phyloP scores from a whole-genome alignment of 2,888 invertebrate genomes.

The Anoplius nigerrimus region DNA sequence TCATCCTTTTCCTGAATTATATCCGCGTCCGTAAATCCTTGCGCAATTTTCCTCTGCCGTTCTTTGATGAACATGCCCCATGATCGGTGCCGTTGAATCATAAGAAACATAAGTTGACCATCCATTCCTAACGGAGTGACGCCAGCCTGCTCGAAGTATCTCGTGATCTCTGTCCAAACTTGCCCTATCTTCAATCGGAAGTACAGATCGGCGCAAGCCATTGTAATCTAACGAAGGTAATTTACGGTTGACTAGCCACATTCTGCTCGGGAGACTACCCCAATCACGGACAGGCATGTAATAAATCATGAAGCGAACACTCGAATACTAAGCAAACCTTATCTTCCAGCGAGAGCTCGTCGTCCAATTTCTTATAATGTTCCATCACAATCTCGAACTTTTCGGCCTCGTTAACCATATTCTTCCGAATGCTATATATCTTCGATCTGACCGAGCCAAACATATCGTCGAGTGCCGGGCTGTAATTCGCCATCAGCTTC shows the following conservation, averaged over 20 bases:
- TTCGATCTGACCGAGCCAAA: slow-evolving; percentile 75
- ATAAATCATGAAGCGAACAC: background rate
- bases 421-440: slow-evolving; percentile 74
- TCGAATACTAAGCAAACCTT: slow-evolving; percentile 58
- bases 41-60: slow-evolving; percentile 66
- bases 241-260: too few species aligned
- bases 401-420: slow-evolving; percentile 67
- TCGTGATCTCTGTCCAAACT: slow-evolving; percentile 73
- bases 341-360: slow-evolving; percentile 67
- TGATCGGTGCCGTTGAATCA: slow-evolving; percentile 68
- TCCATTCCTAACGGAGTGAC: slow-evolving; percentile 71
- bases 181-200: slow-evolving; percentile 74
- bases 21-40: slow-evolving; percentile 62
- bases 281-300: slow-evolving; percentile 1
- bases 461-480: slow-evolving; percentile 71
- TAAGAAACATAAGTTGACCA: slow-evolving; percentile 65
- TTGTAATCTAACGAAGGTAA: slow-evolving; percentile 69
- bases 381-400: slow-evolving; percentile 68
- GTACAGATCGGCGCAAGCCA: slow-evolving; percentile 73
- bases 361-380: slow-evolving; percentile 70
- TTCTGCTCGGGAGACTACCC: too few species aligned
- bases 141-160: slow-evolving; percentile 67
- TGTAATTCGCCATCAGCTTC: slow-evolving; percentile 54
- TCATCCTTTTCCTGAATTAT: slow-evolving; percentile 66
- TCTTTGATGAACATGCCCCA: slow-evolving; percentile 69